These are phyloP conservation scores for Bombus picipes DNA, from an alignment of 1,140 invertebrate genomes.

Conservation along the genomic window DNA sequence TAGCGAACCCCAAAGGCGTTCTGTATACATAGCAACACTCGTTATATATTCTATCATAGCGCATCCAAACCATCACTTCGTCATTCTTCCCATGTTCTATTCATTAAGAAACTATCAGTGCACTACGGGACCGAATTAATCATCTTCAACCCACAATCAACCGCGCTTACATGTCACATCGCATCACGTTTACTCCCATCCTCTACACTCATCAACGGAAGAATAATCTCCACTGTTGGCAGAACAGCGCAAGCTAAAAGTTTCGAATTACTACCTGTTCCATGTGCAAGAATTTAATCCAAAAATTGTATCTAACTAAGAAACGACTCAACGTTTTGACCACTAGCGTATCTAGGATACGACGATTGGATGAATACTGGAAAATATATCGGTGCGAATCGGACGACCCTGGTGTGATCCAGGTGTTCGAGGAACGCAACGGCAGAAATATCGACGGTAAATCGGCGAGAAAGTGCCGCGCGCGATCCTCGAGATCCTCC, in stretches of 20 bases:
- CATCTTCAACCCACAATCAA: background rate
- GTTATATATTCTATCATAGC: background rate
- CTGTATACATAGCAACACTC: background rate
- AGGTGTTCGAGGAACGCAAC: background rate
- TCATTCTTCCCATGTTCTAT: background rate
- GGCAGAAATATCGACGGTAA: background rate
- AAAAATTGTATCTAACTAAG: too few species aligned
- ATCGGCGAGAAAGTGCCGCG: constrained; percentile 22
- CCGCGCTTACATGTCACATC: too few species aligned
- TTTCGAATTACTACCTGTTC: too few species aligned
- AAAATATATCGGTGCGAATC: background rate
- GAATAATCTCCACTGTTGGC: too few species aligned
- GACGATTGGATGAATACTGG: background rate
- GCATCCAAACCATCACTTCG: background rate
- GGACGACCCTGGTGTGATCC: background rate
- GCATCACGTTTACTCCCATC: too few species aligned
- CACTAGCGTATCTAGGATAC: too few species aligned
- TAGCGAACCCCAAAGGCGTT: background rate
- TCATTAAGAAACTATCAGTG: background rate
- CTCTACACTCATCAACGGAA: too few species aligned
- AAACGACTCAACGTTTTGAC: too few species aligned
- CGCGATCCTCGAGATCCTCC: constrained; percentile 38
- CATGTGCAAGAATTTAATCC: too few species aligned
- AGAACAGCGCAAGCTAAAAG: too few species aligned
- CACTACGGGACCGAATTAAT: background rate